These are phyloP conservation scores for Alcedo atthis DNA, from an alignment of 2,797 vertebrate genomes.

Conservation along the genomic window DNA sequence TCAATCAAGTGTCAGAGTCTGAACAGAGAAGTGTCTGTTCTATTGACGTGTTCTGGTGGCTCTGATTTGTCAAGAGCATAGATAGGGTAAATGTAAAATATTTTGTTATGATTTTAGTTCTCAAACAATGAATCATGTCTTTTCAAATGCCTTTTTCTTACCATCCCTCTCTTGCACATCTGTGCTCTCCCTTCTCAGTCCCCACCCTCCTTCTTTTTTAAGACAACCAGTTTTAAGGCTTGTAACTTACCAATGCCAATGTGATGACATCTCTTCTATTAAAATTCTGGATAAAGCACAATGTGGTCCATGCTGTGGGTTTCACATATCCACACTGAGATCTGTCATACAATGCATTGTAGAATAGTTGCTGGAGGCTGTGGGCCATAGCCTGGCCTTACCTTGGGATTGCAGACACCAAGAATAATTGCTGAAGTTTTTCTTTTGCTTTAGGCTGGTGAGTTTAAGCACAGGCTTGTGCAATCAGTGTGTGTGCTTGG, in stretches of 20 bases:
- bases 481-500: neutral
- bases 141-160: neutral
- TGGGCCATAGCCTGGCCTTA: neutral
- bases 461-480: neutral
- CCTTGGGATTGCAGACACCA: neutral
- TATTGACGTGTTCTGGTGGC: neutral
- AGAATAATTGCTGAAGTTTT: neutral
- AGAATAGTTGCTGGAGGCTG: neutral
- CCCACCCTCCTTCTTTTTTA: neutral
- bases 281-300: rapidly evolving
- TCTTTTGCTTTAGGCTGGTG: neutral
- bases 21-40: neutral
- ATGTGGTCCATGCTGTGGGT: neutral
- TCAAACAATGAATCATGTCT: neutral
- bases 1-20: neutral
- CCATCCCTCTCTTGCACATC: neutral
- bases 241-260: neutral
- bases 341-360: rapidly evolving
- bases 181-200: neutral
- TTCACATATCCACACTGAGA: rapidly evolving
- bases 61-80: neutral
- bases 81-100: neutral
- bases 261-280: neutral
- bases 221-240: neutral
- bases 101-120: neutral